phyloP scores from a whole-genome alignment of 2,888 invertebrate genomes.

The Pollenia griseotomentosa region DNA sequence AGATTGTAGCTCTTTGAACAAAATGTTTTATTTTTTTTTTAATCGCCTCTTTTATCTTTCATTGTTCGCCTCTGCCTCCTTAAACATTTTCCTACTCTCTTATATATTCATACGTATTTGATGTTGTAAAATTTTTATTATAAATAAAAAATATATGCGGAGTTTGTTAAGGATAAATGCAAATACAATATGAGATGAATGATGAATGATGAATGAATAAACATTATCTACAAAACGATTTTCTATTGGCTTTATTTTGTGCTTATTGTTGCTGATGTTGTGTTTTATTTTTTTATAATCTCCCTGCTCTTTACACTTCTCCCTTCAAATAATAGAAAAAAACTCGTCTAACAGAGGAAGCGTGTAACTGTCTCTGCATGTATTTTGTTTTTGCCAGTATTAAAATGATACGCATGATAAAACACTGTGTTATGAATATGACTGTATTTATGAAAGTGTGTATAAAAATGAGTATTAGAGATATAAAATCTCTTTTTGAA shows the following conservation, averaged over 20 bases:
- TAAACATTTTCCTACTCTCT: too few species aligned
- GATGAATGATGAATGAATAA: conserved; percentile 44
- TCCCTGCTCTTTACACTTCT: conserved; percentile 6
- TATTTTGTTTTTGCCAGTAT: conserved; percentile 60
- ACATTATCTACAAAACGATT: conserved; percentile 66
- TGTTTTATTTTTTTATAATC: conserved; percentile 16
- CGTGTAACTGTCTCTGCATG: conserved; percentile 3
- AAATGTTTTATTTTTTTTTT: too few species aligned
- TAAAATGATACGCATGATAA: conserved; percentile 64
- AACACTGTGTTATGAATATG: conserved; percentile 35
- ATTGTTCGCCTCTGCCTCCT: too few species aligned
- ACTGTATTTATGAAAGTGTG: neutral
- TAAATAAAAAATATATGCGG: conserved; percentile 32
- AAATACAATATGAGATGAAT: conserved; percentile 43
- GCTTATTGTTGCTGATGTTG: neutral
- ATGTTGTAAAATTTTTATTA: conserved; percentile 35
- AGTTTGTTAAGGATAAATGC: neutral
- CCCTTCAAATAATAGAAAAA: neutral
- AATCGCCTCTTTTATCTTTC: too few species aligned
- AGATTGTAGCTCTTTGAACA: too few species aligned
- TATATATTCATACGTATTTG: neutral
- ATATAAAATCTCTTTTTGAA: neutral
- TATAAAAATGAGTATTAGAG: neutral
- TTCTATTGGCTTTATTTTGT: conserved; percentile 60
- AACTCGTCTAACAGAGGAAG: conserved; percentile 4